phyloP scores from a whole-genome alignment of 2,113 vertebrate genomes.

The Rallus limicola region DNA sequence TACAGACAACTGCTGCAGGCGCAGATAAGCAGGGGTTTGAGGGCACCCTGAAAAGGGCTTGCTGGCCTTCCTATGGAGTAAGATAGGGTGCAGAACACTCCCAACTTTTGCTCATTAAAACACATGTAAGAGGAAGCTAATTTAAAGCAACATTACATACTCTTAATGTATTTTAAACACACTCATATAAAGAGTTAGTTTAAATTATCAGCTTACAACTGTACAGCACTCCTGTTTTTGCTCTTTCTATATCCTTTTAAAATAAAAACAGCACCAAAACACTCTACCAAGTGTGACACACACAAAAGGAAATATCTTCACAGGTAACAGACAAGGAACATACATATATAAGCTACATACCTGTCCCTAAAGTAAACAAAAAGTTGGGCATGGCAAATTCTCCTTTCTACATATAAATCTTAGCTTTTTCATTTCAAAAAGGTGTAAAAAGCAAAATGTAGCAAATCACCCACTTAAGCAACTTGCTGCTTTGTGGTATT shows the following conservation, averaged over 20 bases:
- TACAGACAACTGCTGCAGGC: not conserved
- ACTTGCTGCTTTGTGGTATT: not conserved
- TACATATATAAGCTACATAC: not conserved
- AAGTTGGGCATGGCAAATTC: not conserved
- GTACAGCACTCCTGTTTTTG: not conserved
- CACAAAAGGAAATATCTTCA: not conserved
- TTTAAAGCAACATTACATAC: not conserved
- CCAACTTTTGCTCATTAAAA: not conserved
- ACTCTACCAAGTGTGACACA: not conserved
- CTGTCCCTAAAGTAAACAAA: not conserved
- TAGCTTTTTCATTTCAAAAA: not conserved
- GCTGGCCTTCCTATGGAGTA: not conserved
- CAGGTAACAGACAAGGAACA: not conserved
- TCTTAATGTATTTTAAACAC: not conserved
- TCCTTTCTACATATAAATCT: not conserved
- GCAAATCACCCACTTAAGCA: not conserved
- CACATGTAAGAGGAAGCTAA: not conserved
- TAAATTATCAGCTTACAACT: not conserved
- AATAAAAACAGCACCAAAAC: not conserved
- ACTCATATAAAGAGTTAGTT: not conserved
- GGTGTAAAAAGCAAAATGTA: not conserved
- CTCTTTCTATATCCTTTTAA: not conserved
- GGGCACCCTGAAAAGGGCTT: not conserved
- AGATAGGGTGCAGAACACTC: not conserved
- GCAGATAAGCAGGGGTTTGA: not conserved